Percentiles rank a stretch among this genome's conserved stretches.
These are phyloP conservation scores for Festucalex cinctus DNA, from an alignment of 2,113 vertebrate genomes.

Conservation along the genomic window DNA sequence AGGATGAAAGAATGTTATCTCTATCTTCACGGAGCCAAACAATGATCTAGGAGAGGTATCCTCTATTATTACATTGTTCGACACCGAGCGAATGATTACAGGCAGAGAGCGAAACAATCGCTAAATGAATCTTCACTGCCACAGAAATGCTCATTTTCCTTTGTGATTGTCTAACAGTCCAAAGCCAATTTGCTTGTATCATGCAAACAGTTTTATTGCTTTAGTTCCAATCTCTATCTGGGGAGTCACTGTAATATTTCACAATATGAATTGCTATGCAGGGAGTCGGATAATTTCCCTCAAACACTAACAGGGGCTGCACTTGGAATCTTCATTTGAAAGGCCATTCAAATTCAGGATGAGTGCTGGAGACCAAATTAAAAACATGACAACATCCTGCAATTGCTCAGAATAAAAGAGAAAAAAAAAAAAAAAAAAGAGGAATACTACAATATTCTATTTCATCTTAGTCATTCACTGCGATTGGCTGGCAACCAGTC, in stretches of 20 bases:
- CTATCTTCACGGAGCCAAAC: constrained; percentile 19
- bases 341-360: constrained; percentile 21
- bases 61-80: constrained; percentile 22
- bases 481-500: too few species aligned
- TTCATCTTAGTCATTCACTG: constrained; percentile 42
- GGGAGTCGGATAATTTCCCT: constrained; percentile 37
- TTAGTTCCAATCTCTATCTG: constrained; percentile 29
- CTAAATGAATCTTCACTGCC: constrained; percentile 40
- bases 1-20: constrained; percentile 27
- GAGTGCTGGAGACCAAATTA: constrained; percentile 15
- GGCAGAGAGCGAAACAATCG: constrained; percentile 31
- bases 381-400: constrained; percentile 30
- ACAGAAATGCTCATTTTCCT: constrained; percentile 18
- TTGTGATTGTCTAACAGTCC: constrained; percentile 23
- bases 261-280: constrained; percentile 34
- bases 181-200: constrained; percentile 23
- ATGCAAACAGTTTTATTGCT: constrained; percentile 16
- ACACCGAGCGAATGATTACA: constrained; percentile 36
- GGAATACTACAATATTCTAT: constrained; percentile 35
- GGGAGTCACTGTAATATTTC: constrained; percentile 29
- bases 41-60: constrained; percentile 22
- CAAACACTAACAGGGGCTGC: constrained; percentile 32
- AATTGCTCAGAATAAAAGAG: not conserved
- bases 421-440: constrained; percentile 42
- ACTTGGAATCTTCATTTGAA: constrained; percentile 31